A percentile compares a stretch with the other conserved stretches of the same genome.
Conservation (phyloP, 2,113 vertebrate genomes). For the Pygoscelis adeliae region DNA sequence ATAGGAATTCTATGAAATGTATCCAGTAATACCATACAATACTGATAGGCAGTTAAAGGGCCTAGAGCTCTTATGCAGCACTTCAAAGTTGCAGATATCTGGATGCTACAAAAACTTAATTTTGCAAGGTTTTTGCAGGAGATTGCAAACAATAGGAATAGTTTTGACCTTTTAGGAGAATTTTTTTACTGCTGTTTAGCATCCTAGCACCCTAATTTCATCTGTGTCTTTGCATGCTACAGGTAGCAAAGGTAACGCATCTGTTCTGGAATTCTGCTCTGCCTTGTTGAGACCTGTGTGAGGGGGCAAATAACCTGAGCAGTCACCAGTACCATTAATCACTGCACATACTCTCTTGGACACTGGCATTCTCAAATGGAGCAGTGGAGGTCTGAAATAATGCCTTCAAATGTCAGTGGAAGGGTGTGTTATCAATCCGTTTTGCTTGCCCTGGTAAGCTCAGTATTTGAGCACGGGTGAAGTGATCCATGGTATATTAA, state of each 20-base stretch:
- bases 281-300: background rate
- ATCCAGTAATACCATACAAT: background rate
- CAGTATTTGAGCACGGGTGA: background rate
- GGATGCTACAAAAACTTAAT: background rate
- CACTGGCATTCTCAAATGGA: background rate
- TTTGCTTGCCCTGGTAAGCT: background rate
- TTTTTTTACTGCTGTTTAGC: background rate
- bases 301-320: background rate
- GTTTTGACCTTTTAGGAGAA: background rate
- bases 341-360: background rate
- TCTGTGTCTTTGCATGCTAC: background rate
- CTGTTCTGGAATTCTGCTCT: background rate
- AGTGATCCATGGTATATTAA: background rate
- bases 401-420: background rate
- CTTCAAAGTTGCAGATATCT: background rate
- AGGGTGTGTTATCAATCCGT: background rate
- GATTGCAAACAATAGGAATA: background rate
- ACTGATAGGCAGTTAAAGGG: background rate
- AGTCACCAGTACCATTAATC: background rate
- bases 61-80: background rate
- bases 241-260: background rate
- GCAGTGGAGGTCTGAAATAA: background rate
- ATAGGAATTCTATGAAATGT: background rate
- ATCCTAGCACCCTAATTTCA: background rate
- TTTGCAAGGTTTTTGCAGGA: background rate